Evolutionary conservation across 2,797 vertebrate species (phyloP).

Genomic region (Fistularia commersonii): DNA sequence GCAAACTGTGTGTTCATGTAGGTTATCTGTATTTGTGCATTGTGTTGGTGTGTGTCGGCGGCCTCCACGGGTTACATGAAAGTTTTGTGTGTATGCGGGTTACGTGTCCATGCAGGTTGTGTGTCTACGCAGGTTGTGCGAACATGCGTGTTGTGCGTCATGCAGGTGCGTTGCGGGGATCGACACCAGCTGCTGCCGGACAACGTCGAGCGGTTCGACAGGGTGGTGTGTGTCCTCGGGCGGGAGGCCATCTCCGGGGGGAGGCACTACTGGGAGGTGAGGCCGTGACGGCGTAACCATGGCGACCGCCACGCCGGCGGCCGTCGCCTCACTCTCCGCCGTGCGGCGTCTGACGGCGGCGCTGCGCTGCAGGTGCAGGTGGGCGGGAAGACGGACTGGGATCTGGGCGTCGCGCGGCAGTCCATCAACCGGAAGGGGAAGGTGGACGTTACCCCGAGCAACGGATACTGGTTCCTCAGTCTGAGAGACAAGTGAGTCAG

Average conservation of each 20-base stretch:
- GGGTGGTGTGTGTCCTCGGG: constrained; percentile 77
- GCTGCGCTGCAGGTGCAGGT: constrained; percentile 64
- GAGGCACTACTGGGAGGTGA: constrained; percentile 79
- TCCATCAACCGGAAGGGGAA: constrained; percentile 74
- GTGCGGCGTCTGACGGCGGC: not conserved
- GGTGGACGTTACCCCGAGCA: constrained; percentile 64
- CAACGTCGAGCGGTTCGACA: constrained; percentile 71
- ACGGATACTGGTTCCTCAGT: constrained; percentile 78
- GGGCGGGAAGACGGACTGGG: constrained; percentile 75
- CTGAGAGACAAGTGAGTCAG: constrained; percentile 66
- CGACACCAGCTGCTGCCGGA: constrained; percentile 58
- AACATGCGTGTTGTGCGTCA: too few species aligned
- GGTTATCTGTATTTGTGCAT: too few species aligned
- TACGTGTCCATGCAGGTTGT: too few species aligned
- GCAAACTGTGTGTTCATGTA: too few species aligned
- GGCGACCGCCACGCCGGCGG: not conserved
- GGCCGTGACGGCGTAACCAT: not conserved
- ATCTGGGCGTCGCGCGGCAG: constrained; percentile 68
- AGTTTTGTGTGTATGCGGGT: too few species aligned
- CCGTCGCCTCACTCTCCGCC: too few species aligned
- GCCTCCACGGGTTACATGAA: too few species aligned
- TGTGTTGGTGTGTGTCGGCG: too few species aligned
- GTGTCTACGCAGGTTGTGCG: too few species aligned
- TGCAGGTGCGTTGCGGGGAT: constrained; percentile 63
- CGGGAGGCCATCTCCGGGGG: constrained; percentile 67